These are phyloP conservation scores for Pseudopleuronectes americanus DNA, from an alignment of 2,797 vertebrate genomes.

Conservation along the genomic window DNA sequence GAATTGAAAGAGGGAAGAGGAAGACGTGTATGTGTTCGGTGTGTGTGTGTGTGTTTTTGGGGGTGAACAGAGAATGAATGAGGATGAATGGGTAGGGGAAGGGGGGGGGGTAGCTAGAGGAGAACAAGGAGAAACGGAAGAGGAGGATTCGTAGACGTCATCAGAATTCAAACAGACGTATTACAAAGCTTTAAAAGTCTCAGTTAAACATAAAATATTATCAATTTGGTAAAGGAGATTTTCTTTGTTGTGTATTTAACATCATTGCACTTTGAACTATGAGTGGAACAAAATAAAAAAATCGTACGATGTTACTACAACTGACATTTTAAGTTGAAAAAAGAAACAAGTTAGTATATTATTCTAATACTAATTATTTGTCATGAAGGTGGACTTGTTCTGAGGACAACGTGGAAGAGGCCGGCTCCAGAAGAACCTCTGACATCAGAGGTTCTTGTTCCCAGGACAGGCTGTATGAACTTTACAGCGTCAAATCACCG, in stretches of 20 bases:
- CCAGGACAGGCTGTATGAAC: not conserved
- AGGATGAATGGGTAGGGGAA: conserved; percentile 1
- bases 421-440: no score
- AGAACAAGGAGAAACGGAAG: not conserved
- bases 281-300: no score
- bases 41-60: not conserved
- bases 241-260: no score
- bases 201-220: no score
- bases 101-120: not conserved
- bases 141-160: not conserved
- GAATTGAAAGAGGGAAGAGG: conserved; percentile 42
- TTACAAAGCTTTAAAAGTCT: no score
- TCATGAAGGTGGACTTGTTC: conserved; percentile 12
- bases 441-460: conserved; percentile 4
- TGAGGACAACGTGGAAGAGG: not conserved
- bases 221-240: no score
- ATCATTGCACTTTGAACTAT: no score
- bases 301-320: no score
- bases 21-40: not conserved
- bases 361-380: not conserved
- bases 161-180: not conserved
- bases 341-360: no score
- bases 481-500: not conserved
- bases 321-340: no score
- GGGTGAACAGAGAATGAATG: conserved; percentile 13